These are phyloP conservation scores for Lysiphlebus fabarum DNA, from an alignment of 1,140 invertebrate genomes.

Conservation along the genomic window DNA sequence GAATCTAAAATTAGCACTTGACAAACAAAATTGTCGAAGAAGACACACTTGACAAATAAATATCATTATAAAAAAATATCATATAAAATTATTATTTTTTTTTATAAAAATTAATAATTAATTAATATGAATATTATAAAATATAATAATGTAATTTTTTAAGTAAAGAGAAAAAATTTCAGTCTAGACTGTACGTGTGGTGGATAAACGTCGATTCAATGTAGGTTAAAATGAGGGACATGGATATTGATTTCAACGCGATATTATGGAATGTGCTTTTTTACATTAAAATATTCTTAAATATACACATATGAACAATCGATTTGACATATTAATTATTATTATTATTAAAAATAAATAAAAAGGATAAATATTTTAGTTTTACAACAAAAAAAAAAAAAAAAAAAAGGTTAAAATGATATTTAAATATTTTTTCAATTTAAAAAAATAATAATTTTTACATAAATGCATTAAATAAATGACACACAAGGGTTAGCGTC, in stretches of 20 bases:
- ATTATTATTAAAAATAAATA: too few species aligned
- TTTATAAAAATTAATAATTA: too few species aligned
- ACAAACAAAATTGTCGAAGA: conserved; percentile 23
- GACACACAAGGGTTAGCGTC: too few species aligned
- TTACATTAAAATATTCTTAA: conserved; percentile 36
- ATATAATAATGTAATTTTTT: not conserved
- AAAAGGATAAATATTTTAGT: too few species aligned
- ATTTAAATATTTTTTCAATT: not conserved
- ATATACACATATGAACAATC: conserved; percentile 18
- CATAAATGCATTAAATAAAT: too few species aligned
- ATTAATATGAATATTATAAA: too few species aligned
- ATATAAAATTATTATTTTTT: not conserved
- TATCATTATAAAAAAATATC: not conserved
- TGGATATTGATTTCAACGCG: conserved; percentile 52
- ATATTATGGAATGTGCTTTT: conserved; percentile 50
- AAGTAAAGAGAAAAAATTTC: conserved; percentile 5
- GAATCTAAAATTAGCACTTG: conserved; percentile 44
- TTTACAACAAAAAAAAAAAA: too few species aligned
- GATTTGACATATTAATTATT: too few species aligned
- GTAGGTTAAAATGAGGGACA: conserved; percentile 50
- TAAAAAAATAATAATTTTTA: too few species aligned
- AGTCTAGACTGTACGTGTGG: conserved; percentile 36
- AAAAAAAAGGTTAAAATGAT: not conserved
- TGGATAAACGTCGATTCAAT: conserved; percentile 36
- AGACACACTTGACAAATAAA: not conserved